Percentiles rank a stretch among this genome's conserved stretches.
Evolutionary conservation across 2,888 invertebrate species (phyloP).

Genomic region (Brachyopa scutellaris): DNA sequence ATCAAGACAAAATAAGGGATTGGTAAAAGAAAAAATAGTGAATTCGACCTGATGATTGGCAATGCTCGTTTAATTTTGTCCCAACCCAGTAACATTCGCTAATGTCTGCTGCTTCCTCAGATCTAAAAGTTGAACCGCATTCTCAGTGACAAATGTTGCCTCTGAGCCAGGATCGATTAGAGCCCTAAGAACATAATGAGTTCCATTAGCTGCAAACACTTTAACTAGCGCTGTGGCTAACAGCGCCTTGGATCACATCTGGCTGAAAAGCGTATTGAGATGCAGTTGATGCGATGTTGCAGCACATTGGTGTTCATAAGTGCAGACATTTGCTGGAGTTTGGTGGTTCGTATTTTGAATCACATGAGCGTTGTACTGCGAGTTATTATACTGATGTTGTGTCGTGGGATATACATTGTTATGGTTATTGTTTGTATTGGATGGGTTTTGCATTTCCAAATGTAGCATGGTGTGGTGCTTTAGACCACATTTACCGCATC

Average conservation of each 20-base stretch:
- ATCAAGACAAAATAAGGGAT: neutral
- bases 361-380: neutral
- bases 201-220: neutral
- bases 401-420: no score
- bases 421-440: neutral
- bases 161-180: constrained; percentile 11
- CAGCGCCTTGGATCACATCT: neutral
- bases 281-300: neutral
- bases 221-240: neutral
- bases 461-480: neutral
- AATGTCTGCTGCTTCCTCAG: neutral
- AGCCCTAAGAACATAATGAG: neutral
- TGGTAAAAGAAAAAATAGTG: neutral
- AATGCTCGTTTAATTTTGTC: neutral
- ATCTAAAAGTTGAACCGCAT: neutral
- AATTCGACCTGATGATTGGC: neutral
- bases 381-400: neutral
- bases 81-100: neutral
- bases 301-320: neutral
- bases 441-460: neutral
- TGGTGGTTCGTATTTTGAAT: neutral
- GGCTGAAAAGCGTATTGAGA: neutral
- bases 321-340: neutral
- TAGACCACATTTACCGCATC: neutral
- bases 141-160: neutral